Evolutionary conservation across 2,888 invertebrate species (phyloP), one percentile per base, ranked within the genome.

Genomic region (Mythimna vitellina): DNA sequence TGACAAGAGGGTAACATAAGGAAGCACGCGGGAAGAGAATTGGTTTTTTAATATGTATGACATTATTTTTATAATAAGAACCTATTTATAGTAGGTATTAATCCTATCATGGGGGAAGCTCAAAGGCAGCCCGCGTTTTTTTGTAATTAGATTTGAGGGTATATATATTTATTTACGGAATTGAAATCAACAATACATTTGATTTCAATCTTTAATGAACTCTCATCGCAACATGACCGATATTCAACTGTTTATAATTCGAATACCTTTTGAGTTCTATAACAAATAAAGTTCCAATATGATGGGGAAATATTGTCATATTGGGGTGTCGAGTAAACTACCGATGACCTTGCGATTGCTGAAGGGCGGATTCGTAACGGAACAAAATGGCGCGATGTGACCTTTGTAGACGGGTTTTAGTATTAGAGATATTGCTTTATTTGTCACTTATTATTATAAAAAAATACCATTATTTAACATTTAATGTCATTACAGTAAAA

Each of bases 281-380:
- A 12, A 9, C 38, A 5, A 17, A 49, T 49, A 46, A 53, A 32
- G 38, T 46, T 54, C 38, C 20, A 78, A 60, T 78, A 51, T 71
- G 62, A 38, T 58, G 14, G 12, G 8, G 29, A 67, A 35, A 60
- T 0, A 22, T 51, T 46, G 51, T 49, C n/a, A 63, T 58, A 69
- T 56, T 65, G 65, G 65, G 68, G 65, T 75, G 76, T 69, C 58
- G 58, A 58, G 29, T 67, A 65, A 65, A 69, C 56, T 42, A 65
- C 63, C 51, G 58, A 66, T 25, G 35, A 66, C 54, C 65, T 75
- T 63, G 53, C 17, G 1, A 10, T 14, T 75, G 54, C 22, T 42
- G 12, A 12, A 53, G 57, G 76, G 22, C 22, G 8, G 42, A 35
- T 12, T n/a, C 8, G 20, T 65, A n/a, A 22, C 49, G n/a, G 9